These are phyloP conservation scores for Polyommatus icarus DNA, from an alignment of 2,888 invertebrate genomes.

Conservation along the genomic window DNA sequence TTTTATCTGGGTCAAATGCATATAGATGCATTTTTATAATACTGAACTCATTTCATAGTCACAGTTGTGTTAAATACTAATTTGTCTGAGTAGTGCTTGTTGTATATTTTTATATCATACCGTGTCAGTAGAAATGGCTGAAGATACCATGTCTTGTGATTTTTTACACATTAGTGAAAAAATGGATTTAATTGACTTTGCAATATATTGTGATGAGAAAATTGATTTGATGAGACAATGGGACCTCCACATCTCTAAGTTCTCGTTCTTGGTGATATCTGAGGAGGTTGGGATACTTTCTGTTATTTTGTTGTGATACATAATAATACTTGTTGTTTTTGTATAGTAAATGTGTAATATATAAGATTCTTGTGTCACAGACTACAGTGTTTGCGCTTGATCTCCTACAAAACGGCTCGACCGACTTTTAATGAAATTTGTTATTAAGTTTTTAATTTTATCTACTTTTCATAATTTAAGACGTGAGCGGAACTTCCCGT, in stretches of 20 bases:
- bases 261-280: background rate
- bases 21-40: background rate
- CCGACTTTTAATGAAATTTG: too few relatives aligned
- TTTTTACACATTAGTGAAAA: slow-evolving; percentile 8
- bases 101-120: background rate
- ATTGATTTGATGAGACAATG: slow-evolving; percentile 9
- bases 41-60: slow-evolving; percentile 16
- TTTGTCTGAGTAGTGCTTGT: background rate
- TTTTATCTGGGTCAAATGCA: slow-evolving; percentile 26
- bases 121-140: background rate
- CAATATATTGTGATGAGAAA: background rate
- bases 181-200: slow-evolving; percentile 22
- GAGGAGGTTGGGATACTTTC: background rate
- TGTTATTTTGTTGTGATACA: background rate
- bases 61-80: background rate
- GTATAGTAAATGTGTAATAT: too few relatives aligned
- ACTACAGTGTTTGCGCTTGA: too few relatives aligned
- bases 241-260: slow-evolving; percentile 1
- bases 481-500: too few relatives aligned
- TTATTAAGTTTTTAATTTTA: too few relatives aligned
- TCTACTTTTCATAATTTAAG: too few relatives aligned
- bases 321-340: too few relatives aligned
- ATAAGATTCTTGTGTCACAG: too few relatives aligned
- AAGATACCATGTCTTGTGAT: background rate
- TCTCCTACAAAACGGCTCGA: too few relatives aligned